Conservation (phyloP, 2,113 vertebrate genomes). For the Alethe castanea region DNA sequence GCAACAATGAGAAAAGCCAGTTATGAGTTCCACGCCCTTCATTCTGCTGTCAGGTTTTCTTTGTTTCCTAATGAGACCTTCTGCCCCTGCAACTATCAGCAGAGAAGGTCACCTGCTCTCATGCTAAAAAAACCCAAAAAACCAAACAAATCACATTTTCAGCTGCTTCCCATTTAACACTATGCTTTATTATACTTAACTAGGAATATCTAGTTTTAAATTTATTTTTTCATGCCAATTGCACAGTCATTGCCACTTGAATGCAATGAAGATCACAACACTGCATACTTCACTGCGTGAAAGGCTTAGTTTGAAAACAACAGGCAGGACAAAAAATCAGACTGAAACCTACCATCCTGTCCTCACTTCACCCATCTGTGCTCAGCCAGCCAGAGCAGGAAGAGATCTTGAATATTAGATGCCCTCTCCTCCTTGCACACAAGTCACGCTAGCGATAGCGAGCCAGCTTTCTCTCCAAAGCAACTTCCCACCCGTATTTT, state of each 20-base stretch:
- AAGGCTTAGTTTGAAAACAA: background rate
- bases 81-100: background rate
- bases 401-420: background rate
- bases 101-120: background rate
- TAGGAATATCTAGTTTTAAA: background rate
- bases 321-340: background rate
- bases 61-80: background rate
- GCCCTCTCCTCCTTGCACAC: background rate
- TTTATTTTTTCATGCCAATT: background rate
- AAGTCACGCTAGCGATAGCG: background rate
- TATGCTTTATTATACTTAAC: background rate
- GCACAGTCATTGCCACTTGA: background rate
- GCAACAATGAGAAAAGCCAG: background rate
- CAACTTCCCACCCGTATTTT: background rate
- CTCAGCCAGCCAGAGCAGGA: background rate
- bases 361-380: background rate
- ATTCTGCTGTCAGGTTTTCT: background rate
- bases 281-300: rapidly evolving
- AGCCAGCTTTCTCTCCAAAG: background rate
- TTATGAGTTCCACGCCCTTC: background rate
- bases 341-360: background rate
- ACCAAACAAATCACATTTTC: background rate
- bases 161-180: background rate
- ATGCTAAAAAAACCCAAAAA: background rate
- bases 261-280: background rate